phyloP scores from a whole-genome alignment of 64 coral and sea anemone genomes.

The Porites australiensis region DNA sequence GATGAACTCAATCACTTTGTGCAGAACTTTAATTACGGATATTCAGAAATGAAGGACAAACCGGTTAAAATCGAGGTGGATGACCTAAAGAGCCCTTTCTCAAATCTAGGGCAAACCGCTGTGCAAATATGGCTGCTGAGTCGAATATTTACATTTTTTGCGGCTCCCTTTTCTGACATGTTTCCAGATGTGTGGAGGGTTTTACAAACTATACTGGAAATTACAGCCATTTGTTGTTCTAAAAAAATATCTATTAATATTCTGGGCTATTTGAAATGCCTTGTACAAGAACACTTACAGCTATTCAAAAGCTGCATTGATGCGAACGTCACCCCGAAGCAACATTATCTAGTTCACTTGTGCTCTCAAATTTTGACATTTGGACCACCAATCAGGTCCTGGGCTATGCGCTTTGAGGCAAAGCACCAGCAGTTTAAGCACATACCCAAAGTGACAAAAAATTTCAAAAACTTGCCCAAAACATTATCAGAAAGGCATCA shows the following conservation, averaged over 20 bases:
- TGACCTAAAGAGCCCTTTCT: background rate
- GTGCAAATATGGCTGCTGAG: conserved; percentile 22
- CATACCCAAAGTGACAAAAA: conserved; percentile 10
- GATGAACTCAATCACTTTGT: conserved; percentile 5
- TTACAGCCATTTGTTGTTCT: conserved; percentile 10
- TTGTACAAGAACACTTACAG: background rate
- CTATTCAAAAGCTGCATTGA: background rate
- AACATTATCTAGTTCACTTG: conserved; percentile 55
- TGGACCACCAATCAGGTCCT: conserved; percentile 39
- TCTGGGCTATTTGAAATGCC: conserved; percentile 8
- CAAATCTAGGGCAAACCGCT: background rate
- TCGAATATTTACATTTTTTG: background rate
- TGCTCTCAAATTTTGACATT: conserved; percentile 53
- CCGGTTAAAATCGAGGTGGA: background rate
- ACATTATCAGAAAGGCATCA: conserved; percentile 21
- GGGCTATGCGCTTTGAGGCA: conserved; percentile 73
- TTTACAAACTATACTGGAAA: background rate
- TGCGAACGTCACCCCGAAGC: conserved; percentile 5
- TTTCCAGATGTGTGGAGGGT: background rate
- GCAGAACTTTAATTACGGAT: background rate
- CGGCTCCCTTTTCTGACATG: background rate
- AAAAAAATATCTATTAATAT: background rate
- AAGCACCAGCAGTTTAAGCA: conserved; percentile 66
- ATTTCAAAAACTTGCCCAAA: conserved; percentile 38
- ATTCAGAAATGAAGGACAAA: background rate